Conservation (phyloP, 1,140 invertebrate genomes). For the Rhopalosiphum maidis region DNA sequence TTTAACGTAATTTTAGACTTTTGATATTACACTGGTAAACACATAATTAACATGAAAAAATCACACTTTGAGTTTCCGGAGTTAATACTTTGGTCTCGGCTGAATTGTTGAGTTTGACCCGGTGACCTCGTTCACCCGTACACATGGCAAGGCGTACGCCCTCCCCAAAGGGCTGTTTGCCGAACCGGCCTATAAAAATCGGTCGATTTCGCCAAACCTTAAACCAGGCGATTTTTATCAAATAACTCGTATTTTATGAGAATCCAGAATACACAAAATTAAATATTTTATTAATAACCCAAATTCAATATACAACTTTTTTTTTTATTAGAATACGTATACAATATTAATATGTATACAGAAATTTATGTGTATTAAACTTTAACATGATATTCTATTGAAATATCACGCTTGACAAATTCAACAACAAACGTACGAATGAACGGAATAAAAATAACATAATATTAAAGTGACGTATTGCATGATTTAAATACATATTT, state of each 20-base stretch:
- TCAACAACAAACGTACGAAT: background rate
- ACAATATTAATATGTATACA: background rate
- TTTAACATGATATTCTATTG: background rate
- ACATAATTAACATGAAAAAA: constrained; percentile 8
- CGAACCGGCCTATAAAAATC: constrained; percentile 50
- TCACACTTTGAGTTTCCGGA: constrained; percentile 14
- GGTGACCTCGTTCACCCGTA: constrained; percentile 35
- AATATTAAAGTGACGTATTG: background rate
- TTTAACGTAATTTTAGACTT: background rate
- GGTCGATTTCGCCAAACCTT: constrained; percentile 27
- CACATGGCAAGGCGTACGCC: constrained; percentile 30
- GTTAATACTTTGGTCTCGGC: background rate
- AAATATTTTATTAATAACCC: constrained; percentile 8
- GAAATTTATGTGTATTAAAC: background rate
- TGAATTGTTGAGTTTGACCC: constrained; percentile 50
- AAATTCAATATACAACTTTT: background rate
- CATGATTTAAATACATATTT: background rate
- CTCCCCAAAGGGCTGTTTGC: constrained; percentile 37
- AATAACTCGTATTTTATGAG: constrained; percentile 18
- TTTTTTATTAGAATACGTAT: background rate
- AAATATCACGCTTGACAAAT: background rate
- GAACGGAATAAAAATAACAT: background rate
- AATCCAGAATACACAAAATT: background rate
- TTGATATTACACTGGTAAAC: constrained; percentile 13
- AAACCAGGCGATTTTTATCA: constrained; percentile 9